These are phyloP conservation scores for Smutsia temminckii DNA, from an alignment of 2,797 vertebrate genomes.

Conservation along the genomic window DNA sequence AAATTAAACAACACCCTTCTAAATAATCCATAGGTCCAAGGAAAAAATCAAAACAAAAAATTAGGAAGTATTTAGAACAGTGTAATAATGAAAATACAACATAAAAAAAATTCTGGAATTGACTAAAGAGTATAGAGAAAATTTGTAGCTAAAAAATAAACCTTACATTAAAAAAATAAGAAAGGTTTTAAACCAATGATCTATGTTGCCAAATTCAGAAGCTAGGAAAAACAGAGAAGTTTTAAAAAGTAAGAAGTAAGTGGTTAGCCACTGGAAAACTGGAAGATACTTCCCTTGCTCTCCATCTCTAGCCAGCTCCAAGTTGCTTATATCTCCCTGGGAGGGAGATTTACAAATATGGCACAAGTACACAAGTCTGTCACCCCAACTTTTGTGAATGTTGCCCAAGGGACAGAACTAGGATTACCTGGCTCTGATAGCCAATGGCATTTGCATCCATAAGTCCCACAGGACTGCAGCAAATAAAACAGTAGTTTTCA, in stretches of 20 bases:
- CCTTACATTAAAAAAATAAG: not conserved
- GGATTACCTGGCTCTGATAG: not conserved
- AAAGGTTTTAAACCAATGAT: not conserved
- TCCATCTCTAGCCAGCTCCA: not conserved
- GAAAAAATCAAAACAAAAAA: not conserved
- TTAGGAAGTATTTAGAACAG: not conserved
- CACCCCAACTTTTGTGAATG: not conserved
- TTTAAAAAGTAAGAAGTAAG: not conserved
- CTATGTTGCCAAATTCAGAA: not conserved
- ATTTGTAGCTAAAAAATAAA: not conserved
- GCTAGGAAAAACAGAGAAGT: not conserved
- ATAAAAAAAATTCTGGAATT: slow-evolving; percentile 14
- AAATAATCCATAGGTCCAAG: not conserved
- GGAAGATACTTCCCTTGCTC: not conserved
- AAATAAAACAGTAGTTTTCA: not conserved
- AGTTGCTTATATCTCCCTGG: not conserved
- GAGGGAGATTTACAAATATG: not conserved
- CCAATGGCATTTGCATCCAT: not conserved
- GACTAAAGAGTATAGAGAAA: not conserved
- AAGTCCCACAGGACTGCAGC: not conserved
- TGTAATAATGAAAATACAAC: not conserved
- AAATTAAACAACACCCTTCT: not conserved
- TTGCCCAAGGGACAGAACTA: not conserved
- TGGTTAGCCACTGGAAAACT: not conserved
- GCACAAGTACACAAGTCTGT: not conserved